phyloP scores from a whole-genome alignment of 2,797 vertebrate genomes.

The Rhodeus uyekii region DNA sequence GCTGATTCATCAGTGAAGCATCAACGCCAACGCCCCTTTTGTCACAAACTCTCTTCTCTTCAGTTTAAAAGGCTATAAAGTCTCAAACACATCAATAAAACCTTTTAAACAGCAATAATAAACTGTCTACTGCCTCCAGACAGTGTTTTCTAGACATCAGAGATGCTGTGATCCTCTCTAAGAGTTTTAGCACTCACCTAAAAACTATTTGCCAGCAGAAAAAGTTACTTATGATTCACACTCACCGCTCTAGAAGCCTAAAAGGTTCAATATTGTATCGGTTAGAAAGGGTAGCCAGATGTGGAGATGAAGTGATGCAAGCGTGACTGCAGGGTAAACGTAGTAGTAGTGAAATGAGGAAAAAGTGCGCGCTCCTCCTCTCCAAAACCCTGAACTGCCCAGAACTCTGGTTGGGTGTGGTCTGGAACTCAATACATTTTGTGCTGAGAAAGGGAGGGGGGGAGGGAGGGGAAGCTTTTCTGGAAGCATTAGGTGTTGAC shows the following conservation, averaged over 20 bases:
- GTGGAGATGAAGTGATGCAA: slow-evolving; percentile 42
- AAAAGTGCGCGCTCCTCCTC: slow-evolving; percentile 57
- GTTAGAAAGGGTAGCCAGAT: slow-evolving; percentile 41
- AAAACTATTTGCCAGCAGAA: not conserved
- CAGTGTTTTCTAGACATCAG: not conserved
- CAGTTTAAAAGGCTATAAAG: not conserved
- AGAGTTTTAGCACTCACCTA: not conserved
- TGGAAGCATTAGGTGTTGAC: slow-evolving; percentile 42
- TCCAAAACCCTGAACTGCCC: slow-evolving; percentile 42
- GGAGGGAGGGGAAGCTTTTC: slow-evolving; percentile 31
- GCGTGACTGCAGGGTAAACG: slow-evolving; percentile 50
- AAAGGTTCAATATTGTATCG: slow-evolving; percentile 21
- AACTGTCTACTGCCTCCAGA: not conserved
- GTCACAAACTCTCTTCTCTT: slow-evolving; percentile 3
- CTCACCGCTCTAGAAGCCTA: slow-evolving; percentile 61
- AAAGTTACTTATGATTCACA: slow-evolving; percentile 26
- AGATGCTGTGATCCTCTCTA: not conserved
- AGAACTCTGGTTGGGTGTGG: slow-evolving; percentile 69
- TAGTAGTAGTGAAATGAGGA: slow-evolving; percentile 54
- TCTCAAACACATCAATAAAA: not conserved
- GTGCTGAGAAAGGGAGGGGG: slow-evolving; percentile 29
- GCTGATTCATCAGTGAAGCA: slow-evolving; percentile 14
- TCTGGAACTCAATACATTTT: slow-evolving; percentile 56
- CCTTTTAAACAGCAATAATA: not conserved
- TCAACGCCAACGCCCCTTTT: slow-evolving; percentile 32